Base-by-base conservation (phyloP, 2,888 invertebrate species). In the Cataglyphis albicans region DNA sequence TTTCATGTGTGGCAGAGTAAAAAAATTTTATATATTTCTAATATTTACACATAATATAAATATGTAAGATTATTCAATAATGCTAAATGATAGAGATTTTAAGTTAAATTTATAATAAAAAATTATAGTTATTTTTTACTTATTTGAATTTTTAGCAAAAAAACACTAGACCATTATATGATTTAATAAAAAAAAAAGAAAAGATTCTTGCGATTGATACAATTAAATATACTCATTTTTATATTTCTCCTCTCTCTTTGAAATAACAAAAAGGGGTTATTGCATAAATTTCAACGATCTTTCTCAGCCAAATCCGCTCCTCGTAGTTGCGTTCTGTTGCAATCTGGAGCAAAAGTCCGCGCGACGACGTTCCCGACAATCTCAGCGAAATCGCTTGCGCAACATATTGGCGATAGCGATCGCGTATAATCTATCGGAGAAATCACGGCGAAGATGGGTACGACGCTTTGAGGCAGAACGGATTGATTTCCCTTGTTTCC, bases 311-410 rank as follows among this genome's bases (percentile, higher is more conserved):
- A 38, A 18, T 44, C 57, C 44, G 44, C 41, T 10, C 6, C 57
- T 70, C 72, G 67, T 5, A n/a, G 32, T 68, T n/a, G 52, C 68
- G 18, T 9, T 63, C 83, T 83, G 86, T 82, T 74, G 87, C 88
- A 89, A 90, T 90, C 84, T 78, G 81, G 89, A 88, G 85, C 87
- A 82, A 86, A 84, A 86, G 68, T 85, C 81, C 84, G 65, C 65
- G 81, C 83, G 82, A 81, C 85, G 75, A 81, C 85, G 75, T 88
- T 86, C 87, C 84, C 81, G 72, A 35, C 44, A 59, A 44, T 41
- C 44, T 80, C 59, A 59, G 73, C 73, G 59, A 44, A 59, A 72
- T 80, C 67, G 76, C 80, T 89, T 90, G 78, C 86, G 89, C 84
- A 88, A 90, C 82, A 73, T 82, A 81, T 65, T 32, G 64, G 21